Base-by-base conservation (phyloP, 2,113 vertebrate species). In the Ailuropoda melanoleuca region DNA sequence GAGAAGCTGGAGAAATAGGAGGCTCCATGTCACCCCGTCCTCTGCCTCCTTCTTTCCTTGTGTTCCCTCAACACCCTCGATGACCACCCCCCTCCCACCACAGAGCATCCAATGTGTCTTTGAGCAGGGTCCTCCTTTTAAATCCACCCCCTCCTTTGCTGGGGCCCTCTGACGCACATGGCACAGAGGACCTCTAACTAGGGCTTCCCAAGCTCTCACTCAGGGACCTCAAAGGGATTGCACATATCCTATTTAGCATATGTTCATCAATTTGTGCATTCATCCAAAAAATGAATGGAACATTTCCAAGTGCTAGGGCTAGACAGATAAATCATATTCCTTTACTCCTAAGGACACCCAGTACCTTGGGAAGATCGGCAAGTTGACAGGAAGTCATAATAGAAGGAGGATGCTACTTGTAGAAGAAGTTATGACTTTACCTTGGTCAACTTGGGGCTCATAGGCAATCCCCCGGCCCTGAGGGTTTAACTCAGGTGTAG, bases 271-370 rank as follows among this genome's bases (percentile, higher is more conserved):
- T 24, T 17, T 74, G 62, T 37, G 29, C 23, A 14, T 75, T 83
- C 46, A 17, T 68, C 43, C 58, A 46, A 88, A 77, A 70, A 60
- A n/a, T 37, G 68, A 81, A 46, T 7, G 24, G 58, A 88, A 11
- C 18, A 15, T 17, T 34, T 74, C 48, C 9, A 31, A 1, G 23
- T 90, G 66, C n/a, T 9, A 43, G 46, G n/a, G 19, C 23, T 6
- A 55, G 68, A 53, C 81, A 29, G 53, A 58, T 6, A 39, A 64
- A 53, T 75, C 75, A 37, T 26, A 55, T 1, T 6, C 64, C 82
- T n/a, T 24, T 2, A 3, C 46, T 53, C 4, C 7, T 15, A 60
- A 39, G n/a, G 46, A 37, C 0, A 1, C 3, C 23, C 6, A 4
- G 8, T 6, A 37, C 6, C 26, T 70, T 6, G 8, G 82, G 90